phyloP scores from a whole-genome alignment of 2,113 vertebrate genomes.

The Anarhynchus alexandrinus region DNA sequence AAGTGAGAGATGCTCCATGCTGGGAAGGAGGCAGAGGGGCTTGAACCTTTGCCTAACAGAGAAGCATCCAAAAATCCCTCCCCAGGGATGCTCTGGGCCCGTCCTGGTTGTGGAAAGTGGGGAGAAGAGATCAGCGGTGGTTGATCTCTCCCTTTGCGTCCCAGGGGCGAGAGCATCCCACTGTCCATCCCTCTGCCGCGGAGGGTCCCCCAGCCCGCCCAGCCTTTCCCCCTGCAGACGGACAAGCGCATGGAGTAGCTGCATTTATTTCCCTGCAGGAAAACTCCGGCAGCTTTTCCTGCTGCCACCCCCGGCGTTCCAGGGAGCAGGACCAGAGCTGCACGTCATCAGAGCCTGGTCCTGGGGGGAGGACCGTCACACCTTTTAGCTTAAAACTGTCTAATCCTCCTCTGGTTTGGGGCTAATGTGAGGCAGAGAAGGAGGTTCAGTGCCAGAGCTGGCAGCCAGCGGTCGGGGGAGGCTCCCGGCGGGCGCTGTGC shows the following conservation, averaged over 20 bases:
- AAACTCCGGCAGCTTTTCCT: not conserved
- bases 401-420: not conserved
- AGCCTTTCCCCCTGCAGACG: not conserved
- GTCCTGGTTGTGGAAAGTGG: not conserved
- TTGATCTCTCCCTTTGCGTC: not conserved
- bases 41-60: not conserved
- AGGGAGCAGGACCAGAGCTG: not conserved
- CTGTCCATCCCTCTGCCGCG: not conserved
- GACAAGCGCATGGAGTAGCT: rapidly evolving
- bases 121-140: not conserved
- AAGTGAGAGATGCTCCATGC: not conserved
- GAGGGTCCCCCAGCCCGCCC: not conserved
- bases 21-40: not conserved
- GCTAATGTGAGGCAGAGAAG: not conserved
- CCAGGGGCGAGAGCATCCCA: not conserved
- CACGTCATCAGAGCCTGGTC: rapidly evolving
- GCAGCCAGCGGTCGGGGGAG: not conserved
- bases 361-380: not conserved
- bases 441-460: not conserved
- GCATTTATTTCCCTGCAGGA: not conserved
- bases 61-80: not conserved
- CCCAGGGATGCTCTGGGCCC: not conserved
- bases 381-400: not conserved
- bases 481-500: not conserved
- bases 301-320: rapidly evolving